Evolutionary conservation across 2,888 invertebrate genomes (phyloP), one percentile per base, ranked within the genome.

Genomic region (Eudasyphora cyanicolor): DNA sequence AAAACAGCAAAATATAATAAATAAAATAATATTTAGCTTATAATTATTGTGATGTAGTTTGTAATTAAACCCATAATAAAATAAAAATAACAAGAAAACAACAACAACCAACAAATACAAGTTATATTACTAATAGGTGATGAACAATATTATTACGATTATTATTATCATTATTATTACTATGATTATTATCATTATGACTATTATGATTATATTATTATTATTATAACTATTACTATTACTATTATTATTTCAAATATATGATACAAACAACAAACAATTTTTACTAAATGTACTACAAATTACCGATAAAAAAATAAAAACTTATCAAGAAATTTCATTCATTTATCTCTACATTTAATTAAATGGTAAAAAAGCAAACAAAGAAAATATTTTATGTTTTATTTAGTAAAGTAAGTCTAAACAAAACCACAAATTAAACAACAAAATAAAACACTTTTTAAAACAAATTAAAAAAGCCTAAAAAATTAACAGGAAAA

Each of bases 11-110:
- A 42, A 70, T 32, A 82, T 70, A 79, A 81, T n/a, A 45, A 54
- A 70, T 67, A 75, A 84, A 45, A 86, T 67, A 86, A 82, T 87
- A 85, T 69, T 87, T 90, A 90, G 90, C 89, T 89, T 89, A 88
- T 90, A 90, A 90, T 90, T 89, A 90, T 90, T 90, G 90, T 90
- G 90, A 90, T 90, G 90, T 90, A 90, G 90, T 89, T 88, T 87
- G 84, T 86, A 86, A 85, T 83, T 82, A 84, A 82, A 69, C 79
- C 74, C 51, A 82, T 60, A 82, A 79, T 45, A 82, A 73, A 79
- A 80, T 60, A 86, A 81, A 45, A 82, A 74, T 45, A 85, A 85
- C 76, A 82, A 86, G 35, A 49, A 35, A 29, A 17, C n/a, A 69
- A 49, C 76, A 88, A 89, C 38, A 51, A 69, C 60, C 6, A 79